phyloP scores from a whole-genome alignment of 2,888 invertebrate genomes.

The Drosophila subsilvestris region DNA sequence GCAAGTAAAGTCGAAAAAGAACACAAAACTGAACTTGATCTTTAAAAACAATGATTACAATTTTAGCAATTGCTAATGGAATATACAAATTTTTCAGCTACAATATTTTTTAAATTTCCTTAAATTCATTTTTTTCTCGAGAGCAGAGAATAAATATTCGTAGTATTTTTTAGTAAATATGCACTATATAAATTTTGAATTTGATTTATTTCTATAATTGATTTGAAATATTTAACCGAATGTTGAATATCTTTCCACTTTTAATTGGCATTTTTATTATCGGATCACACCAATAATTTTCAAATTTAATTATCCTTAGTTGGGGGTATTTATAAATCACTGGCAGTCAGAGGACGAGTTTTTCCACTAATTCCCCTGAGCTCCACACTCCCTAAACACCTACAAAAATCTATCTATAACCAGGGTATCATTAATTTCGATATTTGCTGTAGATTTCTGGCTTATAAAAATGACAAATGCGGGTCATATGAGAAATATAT shows the following conservation, averaged over 20 bases:
- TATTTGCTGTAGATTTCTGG: constrained; percentile 37
- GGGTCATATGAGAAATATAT: constrained; percentile 19
- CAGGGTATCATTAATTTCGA: constrained; percentile 29
- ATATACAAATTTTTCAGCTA: no score
- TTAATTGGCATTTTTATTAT: constrained; percentile 19
- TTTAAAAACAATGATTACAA: no score
- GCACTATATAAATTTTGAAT: no score
- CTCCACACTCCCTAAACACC: background rate
- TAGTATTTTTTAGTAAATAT: no score
- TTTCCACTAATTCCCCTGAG: background rate
- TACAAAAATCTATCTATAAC: constrained; percentile 32
- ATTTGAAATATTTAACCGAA: background rate
- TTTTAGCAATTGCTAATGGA: no score
- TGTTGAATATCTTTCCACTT: background rate
- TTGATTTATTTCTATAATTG: background rate
- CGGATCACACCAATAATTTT: constrained; percentile 14
- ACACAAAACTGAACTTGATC: no score
- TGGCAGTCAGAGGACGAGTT: constrained; percentile 1
- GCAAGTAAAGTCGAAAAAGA: no score
- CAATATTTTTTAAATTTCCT: no score
- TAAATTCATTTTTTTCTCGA: no score
- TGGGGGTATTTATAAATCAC: constrained; percentile 4
- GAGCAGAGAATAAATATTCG: no score
- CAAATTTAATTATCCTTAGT: constrained; percentile 8
- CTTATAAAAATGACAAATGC: constrained; percentile 48